These are phyloP conservation scores for Sardina pilchardus DNA, from an alignment of 2,113 vertebrate genomes.

Conservation along the genomic window DNA sequence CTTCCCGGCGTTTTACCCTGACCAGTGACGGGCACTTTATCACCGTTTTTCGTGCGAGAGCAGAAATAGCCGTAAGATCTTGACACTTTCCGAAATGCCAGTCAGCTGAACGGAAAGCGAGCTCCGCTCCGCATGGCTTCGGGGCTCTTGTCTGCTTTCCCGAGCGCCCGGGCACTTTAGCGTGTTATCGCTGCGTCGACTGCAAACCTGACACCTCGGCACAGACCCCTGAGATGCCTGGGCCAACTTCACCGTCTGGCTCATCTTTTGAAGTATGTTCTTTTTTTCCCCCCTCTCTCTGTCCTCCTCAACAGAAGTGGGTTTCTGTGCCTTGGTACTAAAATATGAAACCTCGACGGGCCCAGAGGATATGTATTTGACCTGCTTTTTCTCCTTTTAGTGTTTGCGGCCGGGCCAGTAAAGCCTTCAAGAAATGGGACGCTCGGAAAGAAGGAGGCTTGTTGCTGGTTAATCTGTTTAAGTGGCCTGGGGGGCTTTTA, in stretches of 20 bases:
- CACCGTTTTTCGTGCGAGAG: not conserved
- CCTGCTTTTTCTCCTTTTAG: constrained; percentile 30
- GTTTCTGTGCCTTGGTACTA: constrained; percentile 41
- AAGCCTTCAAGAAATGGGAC: constrained; percentile 18
- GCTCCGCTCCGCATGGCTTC: not conserved
- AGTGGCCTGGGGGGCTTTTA: not conserved
- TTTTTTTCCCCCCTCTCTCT: constrained; percentile 18
- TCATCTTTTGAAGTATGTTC: constrained; percentile 9
- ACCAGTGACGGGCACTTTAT: constrained; percentile 6
- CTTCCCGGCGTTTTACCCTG: not conserved
- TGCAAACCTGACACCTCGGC: not conserved
- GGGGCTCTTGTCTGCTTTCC: not conserved
- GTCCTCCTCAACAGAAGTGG: constrained; percentile 33
- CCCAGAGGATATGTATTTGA: constrained; percentile 25
- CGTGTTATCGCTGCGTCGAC: constrained; percentile 3
- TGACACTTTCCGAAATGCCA: not conserved
- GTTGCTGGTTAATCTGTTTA: constrained; percentile 18
- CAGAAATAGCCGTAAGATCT: not conserved
- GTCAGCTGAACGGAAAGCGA: not conserved
- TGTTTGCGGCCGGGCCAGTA: constrained; percentile 15
- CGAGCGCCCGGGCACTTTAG: constrained; percentile 45
- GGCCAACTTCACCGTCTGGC: not conserved
- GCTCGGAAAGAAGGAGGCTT: not conserved
- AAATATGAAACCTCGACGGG: constrained; percentile 23
- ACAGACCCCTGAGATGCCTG: not conserved